Percentiles rank a stretch among this genome's conserved stretches.
Conservation (phyloP, 2,888 invertebrate species). For the Aricia artaxerxes region DNA sequence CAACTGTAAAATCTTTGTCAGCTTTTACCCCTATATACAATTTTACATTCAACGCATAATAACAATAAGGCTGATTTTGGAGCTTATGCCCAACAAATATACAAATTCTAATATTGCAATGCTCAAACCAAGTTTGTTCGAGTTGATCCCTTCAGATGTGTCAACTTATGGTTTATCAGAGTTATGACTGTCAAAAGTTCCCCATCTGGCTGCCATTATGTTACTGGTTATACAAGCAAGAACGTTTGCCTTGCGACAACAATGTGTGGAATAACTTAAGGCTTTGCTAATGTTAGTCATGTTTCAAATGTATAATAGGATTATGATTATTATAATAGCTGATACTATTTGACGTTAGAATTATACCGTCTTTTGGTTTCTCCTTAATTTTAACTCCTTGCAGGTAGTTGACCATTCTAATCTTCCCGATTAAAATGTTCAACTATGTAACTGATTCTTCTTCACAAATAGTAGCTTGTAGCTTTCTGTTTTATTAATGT, state of each 20-base stretch:
- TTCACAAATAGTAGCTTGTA: too few species aligned
- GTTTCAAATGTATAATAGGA: neutral
- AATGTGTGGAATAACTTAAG: constrained; percentile 29
- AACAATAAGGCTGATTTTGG: neutral
- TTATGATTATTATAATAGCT: neutral
- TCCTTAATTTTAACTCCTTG: too few species aligned
- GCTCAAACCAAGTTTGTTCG: constrained; percentile 25
- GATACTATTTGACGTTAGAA: neutral
- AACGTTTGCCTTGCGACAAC: constrained; percentile 21
- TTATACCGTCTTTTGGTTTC: neutral
- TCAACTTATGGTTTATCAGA: constrained; percentile 30
- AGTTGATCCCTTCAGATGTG: constrained; percentile 30
- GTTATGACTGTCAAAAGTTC: constrained; percentile 29
- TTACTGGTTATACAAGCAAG: constrained; percentile 12
- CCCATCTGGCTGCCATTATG: constrained; percentile 22
- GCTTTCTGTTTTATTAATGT: too few species aligned
- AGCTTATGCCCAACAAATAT: neutral
- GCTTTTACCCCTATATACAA: neutral
- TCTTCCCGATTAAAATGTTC: too few species aligned
- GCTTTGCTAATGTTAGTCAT: neutral
- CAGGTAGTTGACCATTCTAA: too few species aligned
- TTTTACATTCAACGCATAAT: neutral
- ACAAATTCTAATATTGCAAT: constrained; percentile 15
- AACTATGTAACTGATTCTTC: too few species aligned
- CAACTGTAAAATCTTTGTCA: neutral